Percentiles rank a stretch among this genome's conserved stretches.
phyloP scores from a whole-genome alignment of 2,888 invertebrate genomes.

The Mellilla xanthometata region DNA sequence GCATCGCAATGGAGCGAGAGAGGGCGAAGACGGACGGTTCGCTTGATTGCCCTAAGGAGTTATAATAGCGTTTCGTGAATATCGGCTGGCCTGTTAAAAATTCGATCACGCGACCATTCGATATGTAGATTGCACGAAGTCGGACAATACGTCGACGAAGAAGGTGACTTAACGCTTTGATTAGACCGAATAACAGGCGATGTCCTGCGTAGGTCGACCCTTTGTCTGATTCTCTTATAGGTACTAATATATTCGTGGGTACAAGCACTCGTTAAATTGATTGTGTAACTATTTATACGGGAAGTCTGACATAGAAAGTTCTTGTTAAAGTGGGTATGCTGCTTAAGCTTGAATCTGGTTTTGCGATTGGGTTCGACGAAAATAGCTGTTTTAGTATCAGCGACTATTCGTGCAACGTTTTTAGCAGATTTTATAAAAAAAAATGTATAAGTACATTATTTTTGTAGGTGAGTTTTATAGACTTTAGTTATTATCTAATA shows the following conservation, averaged over 20 bases:
- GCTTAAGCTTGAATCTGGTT: constrained; percentile 8
- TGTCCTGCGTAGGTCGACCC: constrained; percentile 69
- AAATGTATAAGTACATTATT: no score
- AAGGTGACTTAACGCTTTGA: constrained; percentile 46
- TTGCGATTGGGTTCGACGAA: constrained; percentile 4
- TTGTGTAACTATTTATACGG: constrained; percentile 13
- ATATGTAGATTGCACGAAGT: constrained; percentile 23
- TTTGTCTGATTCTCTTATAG: constrained; percentile 50
- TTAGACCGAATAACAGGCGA: constrained; percentile 56
- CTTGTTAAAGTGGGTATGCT: background rate
- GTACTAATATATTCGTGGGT: constrained; percentile 11
- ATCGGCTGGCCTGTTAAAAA: constrained; percentile 9
- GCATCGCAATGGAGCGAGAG: background rate
- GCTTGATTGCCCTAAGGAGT: constrained; percentile 17
- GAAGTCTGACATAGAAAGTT: constrained; percentile 17
- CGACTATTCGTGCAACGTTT: background rate
- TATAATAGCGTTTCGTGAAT: constrained; percentile 15
- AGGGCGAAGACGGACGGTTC: background rate
- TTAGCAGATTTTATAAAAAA: no score
- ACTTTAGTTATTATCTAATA: no score
- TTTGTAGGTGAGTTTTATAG: no score
- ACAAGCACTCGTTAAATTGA: constrained; percentile 9
- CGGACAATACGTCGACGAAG: constrained; percentile 24
- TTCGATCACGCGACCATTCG: constrained; percentile 21
- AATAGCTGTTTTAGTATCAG: background rate